These are phyloP conservation scores for Hydrolagus affinis DNA, from an alignment of 2,113 vertebrate species.

Conservation along the genomic window DNA sequence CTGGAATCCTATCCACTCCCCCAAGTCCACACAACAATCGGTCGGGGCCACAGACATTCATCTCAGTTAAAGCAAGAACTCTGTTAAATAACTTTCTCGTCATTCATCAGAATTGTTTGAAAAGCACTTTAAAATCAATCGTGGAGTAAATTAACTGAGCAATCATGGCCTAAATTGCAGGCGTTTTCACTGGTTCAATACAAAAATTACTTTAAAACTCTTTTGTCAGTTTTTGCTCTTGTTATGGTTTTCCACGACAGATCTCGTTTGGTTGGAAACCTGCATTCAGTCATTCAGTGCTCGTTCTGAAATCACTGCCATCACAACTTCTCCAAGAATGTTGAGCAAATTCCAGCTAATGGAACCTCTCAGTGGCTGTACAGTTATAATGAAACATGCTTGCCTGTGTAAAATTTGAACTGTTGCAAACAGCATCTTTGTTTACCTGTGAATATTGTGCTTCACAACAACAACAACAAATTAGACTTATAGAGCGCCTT, in stretches of 20 bases:
- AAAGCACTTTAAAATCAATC: neutral
- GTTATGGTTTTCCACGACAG: neutral
- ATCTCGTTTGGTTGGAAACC: neutral
- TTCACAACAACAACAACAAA: too few relatives aligned
- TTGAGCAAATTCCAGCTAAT: neutral
- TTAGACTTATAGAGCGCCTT: too few relatives aligned
- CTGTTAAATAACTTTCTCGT: conserved; percentile 37
- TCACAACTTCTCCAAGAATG: neutral
- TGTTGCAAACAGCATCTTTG: neutral
- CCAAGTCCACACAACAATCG: neutral
- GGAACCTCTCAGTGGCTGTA: neutral
- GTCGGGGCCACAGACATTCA: conserved; percentile 34
- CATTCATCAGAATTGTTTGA: conserved; percentile 28
- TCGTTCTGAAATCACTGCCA: neutral
- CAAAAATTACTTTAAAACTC: neutral
- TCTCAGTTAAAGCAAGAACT: conserved; percentile 46
- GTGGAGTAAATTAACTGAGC: neutral
- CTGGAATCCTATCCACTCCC: conserved; percentile 29
- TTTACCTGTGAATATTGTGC: neutral
- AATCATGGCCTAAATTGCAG: neutral
- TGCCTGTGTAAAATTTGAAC: neutral
- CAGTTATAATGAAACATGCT: neutral
- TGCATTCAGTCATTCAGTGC: neutral
- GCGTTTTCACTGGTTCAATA: neutral
- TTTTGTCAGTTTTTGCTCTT: neutral